Evolutionary conservation across 1,140 invertebrate genomes (phyloP).

Genomic region (Bombus pyrosoma): DNA sequence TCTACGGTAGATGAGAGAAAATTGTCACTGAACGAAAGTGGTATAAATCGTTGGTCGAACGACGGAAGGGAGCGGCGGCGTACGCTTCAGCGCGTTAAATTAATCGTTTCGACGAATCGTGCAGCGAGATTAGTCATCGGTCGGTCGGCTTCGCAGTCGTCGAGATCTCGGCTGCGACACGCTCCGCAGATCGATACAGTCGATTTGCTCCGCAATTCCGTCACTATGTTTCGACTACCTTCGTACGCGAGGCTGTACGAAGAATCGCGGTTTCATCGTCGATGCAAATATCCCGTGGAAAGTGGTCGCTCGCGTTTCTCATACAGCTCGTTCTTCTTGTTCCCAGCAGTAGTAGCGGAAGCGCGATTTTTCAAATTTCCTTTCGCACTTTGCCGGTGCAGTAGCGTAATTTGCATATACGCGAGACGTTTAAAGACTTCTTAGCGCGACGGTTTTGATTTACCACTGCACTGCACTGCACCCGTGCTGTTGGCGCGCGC

Average conservation of each 20-base stretch:
- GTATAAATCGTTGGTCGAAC: background rate
- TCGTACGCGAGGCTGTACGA: too few species aligned
- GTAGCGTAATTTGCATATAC: constrained; percentile 74
- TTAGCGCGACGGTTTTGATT: constrained; percentile 78
- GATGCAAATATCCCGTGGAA: background rate
- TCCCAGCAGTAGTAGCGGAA: too few species aligned
- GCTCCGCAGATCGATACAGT: constrained; percentile 38
- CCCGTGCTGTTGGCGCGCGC: constrained; percentile 46
- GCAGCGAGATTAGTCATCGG: too few species aligned
- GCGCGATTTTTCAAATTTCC: constrained; percentile 1
- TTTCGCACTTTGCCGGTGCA: background rate
- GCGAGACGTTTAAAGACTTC: constrained; percentile 74
- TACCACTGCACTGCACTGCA: constrained; percentile 48
- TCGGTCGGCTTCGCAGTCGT: background rate
- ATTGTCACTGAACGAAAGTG: background rate
- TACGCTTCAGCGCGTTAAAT: background rate
- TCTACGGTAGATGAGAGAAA: background rate
- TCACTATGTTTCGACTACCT: background rate
- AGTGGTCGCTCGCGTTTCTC: background rate
- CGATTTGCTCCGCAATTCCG: constrained; percentile 26
- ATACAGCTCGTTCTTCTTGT: background rate
- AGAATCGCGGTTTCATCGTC: background rate
- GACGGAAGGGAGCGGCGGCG: too few species aligned
- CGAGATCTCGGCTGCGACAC: background rate
- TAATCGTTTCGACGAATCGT: background rate